These are phyloP conservation scores for Galeopsomyia nigrocyanea DNA, from an alignment of 2,888 invertebrate species.

Conservation along the genomic window DNA sequence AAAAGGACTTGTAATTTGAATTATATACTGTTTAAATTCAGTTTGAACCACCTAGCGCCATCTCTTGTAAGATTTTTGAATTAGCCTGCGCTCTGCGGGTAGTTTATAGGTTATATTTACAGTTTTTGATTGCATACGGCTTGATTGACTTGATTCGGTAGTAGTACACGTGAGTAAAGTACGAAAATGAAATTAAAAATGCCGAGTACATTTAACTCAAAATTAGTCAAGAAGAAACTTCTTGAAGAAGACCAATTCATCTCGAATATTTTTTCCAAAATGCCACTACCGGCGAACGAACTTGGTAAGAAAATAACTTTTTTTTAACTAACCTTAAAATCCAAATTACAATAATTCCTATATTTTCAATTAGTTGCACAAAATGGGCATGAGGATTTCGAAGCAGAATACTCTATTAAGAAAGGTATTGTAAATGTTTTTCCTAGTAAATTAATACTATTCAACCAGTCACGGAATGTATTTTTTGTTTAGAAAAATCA, in stretches of 20 bases:
- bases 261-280: constrained; percentile 71
- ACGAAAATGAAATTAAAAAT: constrained; percentile 63
- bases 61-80: neutral
- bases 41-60: constrained; percentile 4
- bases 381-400: constrained; percentile 48
- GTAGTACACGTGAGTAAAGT: constrained; percentile 38
- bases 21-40: neutral
- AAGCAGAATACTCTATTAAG: constrained; percentile 38
- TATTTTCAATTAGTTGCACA: constrained; percentile 48
- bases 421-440: constrained; percentile 41
- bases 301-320: constrained; percentile 32
- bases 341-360: constrained; percentile 2
- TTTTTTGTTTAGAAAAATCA: constrained; percentile 46
- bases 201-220: constrained; percentile 62
- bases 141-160: neutral
- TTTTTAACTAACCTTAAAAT: constrained; percentile 38
- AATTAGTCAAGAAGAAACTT: constrained; percentile 68
- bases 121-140: neutral
- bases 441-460: constrained; percentile 60
- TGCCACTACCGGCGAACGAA: constrained; percentile 69
- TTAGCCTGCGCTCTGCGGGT: neutral
- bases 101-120: constrained; percentile 29
- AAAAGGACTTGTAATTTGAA: neutral
- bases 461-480: constrained; percentile 29
- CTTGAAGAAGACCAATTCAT: constrained; percentile 74